Evolutionary conservation across 1,140 invertebrate species (phyloP), one percentile per base, ranked within the genome.

Genomic region (Drosophila teissieri): DNA sequence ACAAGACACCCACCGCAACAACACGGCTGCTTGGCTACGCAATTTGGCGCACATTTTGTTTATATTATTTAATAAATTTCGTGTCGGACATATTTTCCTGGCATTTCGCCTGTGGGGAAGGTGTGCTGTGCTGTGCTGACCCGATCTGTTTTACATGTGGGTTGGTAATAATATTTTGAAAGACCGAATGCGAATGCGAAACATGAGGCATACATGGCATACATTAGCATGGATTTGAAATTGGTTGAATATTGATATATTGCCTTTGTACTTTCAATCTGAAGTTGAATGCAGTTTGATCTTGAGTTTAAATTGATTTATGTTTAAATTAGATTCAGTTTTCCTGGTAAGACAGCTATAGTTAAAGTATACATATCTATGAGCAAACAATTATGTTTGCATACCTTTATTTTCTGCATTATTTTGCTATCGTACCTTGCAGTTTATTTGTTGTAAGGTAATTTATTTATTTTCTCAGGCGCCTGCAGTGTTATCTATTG

Each of bases 21-120:
- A 67, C 57, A 49, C 58, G 57, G 64, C 76, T 52, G 76, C 68
- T 70, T 78, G 88, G 85, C 89, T 88, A 88, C 84, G 84, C 84
- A 88, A 88, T 88, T 88, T 88, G 84, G 83, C 76, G 82, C 82
- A 86, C 78, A 88, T 85, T 85, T 85, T 85, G 82, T 85, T 85
- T 88, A 78, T 86, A 85, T 85, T 85, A 85, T 85, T 85, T 88
- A 85, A 85, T 85, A 85, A 85, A 85, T 82, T 88, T 85, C 82
- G 56, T 89, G 83, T 88, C 61, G 75, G 53, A 56, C 73, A 70
- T 61, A 64, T 78, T 60, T 76, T 27, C 6, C 2, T 54, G 63
- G 36, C 24, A 17, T 57, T 48, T 48, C 45, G 46, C 49, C 53
- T 11, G 53, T 54, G 48, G 55, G 51, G 64, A 70, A 70, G 68